These are phyloP conservation scores for Ips nitidus DNA, from an alignment of 1,140 invertebrate species.

Conservation along the genomic window DNA sequence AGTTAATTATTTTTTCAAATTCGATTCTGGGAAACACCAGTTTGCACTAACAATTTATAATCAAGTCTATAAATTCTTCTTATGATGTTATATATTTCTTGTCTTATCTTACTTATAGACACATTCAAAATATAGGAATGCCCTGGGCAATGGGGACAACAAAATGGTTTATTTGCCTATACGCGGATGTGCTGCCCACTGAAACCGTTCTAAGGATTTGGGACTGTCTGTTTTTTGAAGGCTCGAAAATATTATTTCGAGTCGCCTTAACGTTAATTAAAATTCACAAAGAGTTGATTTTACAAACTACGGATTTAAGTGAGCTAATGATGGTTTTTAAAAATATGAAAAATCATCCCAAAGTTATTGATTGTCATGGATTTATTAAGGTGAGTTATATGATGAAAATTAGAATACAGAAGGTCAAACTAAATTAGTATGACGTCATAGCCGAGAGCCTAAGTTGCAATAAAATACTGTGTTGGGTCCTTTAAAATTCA, in stretches of 20 bases:
- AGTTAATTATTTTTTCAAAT: too few relatives aligned
- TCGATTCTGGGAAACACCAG: too few relatives aligned
- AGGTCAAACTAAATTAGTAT: background rate
- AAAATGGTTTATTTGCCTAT: slow-evolving; percentile 94
- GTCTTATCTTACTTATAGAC: slow-evolving; percentile 48
- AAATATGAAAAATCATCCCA: slow-evolving; percentile 69
- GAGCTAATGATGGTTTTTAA: slow-evolving; percentile 77
- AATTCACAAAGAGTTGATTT: slow-evolving; percentile 67
- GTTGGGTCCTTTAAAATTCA: background rate
- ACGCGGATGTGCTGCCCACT: slow-evolving; percentile 86
- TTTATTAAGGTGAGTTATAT: slow-evolving; percentile 75
- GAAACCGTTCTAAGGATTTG: slow-evolving; percentile 91
- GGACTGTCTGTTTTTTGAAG: slow-evolving; percentile 95
- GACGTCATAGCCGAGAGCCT: background rate
- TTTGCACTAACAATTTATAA: too few relatives aligned
- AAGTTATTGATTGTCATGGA: slow-evolving; percentile 76
- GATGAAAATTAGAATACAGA: slow-evolving; percentile 1
- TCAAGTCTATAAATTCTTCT: too few relatives aligned
- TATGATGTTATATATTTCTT: too few relatives aligned
- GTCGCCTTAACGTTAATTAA: slow-evolving; percentile 84
- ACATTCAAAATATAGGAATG: slow-evolving; percentile 73
- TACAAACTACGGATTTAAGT: slow-evolving; percentile 74
- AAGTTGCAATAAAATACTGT: background rate
- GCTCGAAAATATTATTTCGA: slow-evolving; percentile 77
- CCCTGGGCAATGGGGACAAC: slow-evolving; percentile 86